phyloP scores from a whole-genome alignment of 2,797 vertebrate genomes.

The Dicrostonyx torquatus region DNA sequence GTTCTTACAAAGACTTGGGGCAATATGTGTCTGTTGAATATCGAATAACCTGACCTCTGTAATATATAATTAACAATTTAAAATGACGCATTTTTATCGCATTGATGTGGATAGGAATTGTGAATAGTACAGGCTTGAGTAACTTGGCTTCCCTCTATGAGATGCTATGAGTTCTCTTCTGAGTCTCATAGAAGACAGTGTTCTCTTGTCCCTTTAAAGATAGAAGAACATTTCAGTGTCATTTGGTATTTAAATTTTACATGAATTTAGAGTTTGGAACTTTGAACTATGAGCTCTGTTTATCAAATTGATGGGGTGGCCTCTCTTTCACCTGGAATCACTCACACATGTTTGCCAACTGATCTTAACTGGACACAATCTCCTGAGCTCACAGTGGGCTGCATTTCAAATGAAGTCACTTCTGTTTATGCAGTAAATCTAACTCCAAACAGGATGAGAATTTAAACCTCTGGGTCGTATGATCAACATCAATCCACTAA shows the following conservation, averaged over 20 bases:
- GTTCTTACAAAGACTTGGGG: not conserved
- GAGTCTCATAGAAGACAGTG: not conserved
- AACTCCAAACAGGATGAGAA: not conserved
- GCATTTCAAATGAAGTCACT: conserved; percentile 8
- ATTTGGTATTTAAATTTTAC: not conserved
- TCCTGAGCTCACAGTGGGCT: not conserved
- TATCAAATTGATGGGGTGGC: not conserved
- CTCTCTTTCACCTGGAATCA: conserved; percentile 22
- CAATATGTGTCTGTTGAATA: not conserved
- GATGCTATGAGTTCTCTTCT: not conserved
- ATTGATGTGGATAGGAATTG: not conserved
- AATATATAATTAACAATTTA: not conserved
- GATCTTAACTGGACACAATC: not conserved
- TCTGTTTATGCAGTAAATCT: not conserved
- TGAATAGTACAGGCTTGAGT: not conserved
- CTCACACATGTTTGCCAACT: not conserved
- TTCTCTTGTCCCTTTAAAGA: not conserved
- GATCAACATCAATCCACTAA: not conserved
- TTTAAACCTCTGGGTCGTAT: not conserved
- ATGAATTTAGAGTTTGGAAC: not conserved
- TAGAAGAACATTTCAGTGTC: not conserved
- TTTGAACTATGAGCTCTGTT: not conserved
- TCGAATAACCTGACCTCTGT: not conserved
- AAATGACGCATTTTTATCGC: not conserved
- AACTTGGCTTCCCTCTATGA: not conserved